Base-by-base conservation (phyloP, 2,888 invertebrate species). In the Drosophila recens region DNA sequence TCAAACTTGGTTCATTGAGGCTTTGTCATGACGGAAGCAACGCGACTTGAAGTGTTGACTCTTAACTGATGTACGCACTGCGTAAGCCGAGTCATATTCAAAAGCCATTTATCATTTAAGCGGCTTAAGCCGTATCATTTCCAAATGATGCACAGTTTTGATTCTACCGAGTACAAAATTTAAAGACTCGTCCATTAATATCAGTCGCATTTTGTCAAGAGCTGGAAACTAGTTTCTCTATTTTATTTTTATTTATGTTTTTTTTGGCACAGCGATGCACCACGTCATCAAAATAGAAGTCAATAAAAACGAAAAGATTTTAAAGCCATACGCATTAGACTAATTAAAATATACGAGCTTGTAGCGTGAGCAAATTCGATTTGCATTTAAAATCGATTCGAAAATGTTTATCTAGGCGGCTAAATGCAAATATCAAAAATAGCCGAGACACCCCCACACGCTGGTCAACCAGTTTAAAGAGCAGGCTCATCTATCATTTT, bases 331-430 rank as follows among this genome's bases (percentile, higher is more conserved):
- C 89, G 77, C 73, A 90, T 88, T 88, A 74, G 74, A 80, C 87
- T 90, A 88, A 84, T 90, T 84, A 88, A 88, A 72, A 82, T 73
- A 88, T 76, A 62, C 77, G 72, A 74, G 74, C 53, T 70, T 70
- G 67, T 65, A 51, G 67, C 79, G 67, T 74, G 68, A 65, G 70
- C 67, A 67, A 72, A 73, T 76, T 70, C 52, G 67, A 85, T 85
- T 85, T 85, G 90, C 90, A 85, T 85, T 86, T 85, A 67, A 87
- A 84, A 84, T 79, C 66, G 53, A 87, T 87, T 75, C 71, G 59
- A 42, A 72, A 69, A 65, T 71, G 71, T 36, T 36, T 56, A 58
- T 67, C 51, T 65, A 67, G 59, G 63, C 27, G 67, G 65, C 62
- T 38, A 48, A 61, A n/a, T 15, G 20, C 23, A 33, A 23, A 33